Percentiles rank a stretch among this genome's conserved stretches.
Conservation (phyloP, 2,113 vertebrate genomes). For the Gulo gulo region DNA sequence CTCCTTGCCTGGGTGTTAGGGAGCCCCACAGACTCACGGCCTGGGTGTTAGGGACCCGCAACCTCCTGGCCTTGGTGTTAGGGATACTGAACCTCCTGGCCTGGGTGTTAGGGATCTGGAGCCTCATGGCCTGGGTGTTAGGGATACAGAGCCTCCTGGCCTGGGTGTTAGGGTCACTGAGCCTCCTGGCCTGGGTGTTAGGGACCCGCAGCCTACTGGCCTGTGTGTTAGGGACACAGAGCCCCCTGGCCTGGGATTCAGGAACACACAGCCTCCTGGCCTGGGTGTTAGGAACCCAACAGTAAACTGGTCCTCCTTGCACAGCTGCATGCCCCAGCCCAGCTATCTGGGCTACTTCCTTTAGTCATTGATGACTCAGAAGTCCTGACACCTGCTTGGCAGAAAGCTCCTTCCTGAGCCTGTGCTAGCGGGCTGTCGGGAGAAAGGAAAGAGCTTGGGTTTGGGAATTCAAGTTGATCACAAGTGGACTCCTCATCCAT, state of each 20-base stretch:
- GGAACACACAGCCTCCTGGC: neutral
- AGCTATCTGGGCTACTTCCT: accelerated
- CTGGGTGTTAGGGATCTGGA: no score
- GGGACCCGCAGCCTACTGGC: no score
- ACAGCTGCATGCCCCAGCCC: neutral
- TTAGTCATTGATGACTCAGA: neutral
- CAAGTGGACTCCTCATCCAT: accelerated
- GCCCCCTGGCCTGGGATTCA: no score
- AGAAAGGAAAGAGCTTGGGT: neutral
- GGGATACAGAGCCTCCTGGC: neutral
- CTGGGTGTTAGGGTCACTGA: no score
- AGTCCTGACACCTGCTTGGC: neutral
- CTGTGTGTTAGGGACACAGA: no score
- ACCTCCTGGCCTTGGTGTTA: no score
- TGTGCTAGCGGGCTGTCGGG: accelerated
- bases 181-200: no score
- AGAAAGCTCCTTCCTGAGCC: neutral
- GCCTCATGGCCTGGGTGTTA: neutral
- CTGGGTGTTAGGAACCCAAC: neutral
- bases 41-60: no score
- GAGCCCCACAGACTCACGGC: no score
- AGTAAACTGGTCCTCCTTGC: neutral
- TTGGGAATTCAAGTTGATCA: accelerated
- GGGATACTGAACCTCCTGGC: no score
- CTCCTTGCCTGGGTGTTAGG: no score